These are phyloP conservation scores for Penelope pileata DNA, from an alignment of 2,113 vertebrate genomes.

Conservation along the genomic window DNA sequence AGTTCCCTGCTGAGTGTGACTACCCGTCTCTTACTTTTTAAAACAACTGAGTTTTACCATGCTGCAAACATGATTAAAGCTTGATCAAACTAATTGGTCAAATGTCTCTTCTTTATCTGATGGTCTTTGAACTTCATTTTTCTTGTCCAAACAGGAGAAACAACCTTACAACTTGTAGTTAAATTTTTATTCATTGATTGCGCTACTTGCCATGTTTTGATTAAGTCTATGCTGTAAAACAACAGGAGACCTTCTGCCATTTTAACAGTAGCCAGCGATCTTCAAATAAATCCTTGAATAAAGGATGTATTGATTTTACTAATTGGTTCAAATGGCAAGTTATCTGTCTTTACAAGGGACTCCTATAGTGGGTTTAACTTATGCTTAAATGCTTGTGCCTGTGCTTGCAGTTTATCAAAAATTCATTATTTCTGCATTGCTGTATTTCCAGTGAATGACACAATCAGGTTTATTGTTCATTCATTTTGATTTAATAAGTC, in stretches of 20 bases:
- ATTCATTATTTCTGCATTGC: background rate
- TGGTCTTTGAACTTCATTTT: background rate
- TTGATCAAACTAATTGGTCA: background rate
- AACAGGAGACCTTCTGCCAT: background rate
- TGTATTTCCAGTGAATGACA: background rate
- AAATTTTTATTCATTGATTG: background rate
- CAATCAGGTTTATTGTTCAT: background rate
- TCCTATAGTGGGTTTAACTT: background rate
- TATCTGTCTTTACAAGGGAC: background rate
- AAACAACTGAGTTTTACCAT: background rate
- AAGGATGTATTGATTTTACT: background rate
- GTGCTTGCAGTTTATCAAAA: background rate
- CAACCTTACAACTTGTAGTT: background rate
- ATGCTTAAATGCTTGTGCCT: background rate
- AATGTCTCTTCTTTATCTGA: background rate
- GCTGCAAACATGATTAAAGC: background rate
- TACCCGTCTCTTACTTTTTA: background rate
- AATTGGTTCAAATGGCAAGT: background rate
- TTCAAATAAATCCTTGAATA: background rate
- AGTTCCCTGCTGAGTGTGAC: background rate
- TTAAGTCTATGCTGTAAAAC: background rate
- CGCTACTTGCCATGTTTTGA: background rate
- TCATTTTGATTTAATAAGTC: background rate
- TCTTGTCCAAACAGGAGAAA: background rate
- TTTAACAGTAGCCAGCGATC: background rate